Evolutionary conservation across 1,140 invertebrate species (phyloP).

Genomic region (Bombus balteatus): DNA sequence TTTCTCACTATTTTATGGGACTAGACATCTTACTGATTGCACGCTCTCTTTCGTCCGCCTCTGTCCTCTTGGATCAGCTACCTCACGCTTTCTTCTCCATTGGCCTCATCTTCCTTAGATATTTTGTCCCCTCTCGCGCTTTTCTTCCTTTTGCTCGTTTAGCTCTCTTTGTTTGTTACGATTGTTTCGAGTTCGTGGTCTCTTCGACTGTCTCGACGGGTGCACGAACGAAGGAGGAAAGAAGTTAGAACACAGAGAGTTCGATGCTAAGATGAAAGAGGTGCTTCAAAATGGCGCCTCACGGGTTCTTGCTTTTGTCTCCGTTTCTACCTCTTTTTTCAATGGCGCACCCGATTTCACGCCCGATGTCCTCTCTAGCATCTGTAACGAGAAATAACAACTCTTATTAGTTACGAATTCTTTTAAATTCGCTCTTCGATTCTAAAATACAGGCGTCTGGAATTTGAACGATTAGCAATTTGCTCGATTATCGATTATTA

Average conservation of each 20-base stretch:
- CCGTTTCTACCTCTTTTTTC: not conserved
- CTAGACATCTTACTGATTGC: conserved; percentile 43
- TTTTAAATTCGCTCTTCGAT: too few relatives aligned
- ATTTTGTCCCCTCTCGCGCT: not conserved
- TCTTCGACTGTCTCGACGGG: not conserved
- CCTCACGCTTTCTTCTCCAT: too few relatives aligned
- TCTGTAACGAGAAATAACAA: not conserved
- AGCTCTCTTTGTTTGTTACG: conserved; percentile 16
- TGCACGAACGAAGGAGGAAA: conserved; percentile 5
- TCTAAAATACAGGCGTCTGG: too few relatives aligned
- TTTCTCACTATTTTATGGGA: conserved; percentile 44
- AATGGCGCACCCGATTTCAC: not conserved
- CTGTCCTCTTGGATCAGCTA: not conserved
- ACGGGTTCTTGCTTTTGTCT: not conserved
- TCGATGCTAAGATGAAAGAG: not conserved
- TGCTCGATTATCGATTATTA: too few relatives aligned
- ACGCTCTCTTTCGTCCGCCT: not conserved
- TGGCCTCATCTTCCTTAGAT: not conserved
- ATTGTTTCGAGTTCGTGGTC: not conserved
- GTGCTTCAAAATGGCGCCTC: not conserved
- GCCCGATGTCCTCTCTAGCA: not conserved
- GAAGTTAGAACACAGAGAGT: not conserved
- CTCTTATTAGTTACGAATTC: not conserved
- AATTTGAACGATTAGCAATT: too few relatives aligned
- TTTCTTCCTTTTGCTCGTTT: not conserved